Evolutionary conservation across 2,888 invertebrate genomes (phyloP).

Genomic region (Axea sp.): DNA sequence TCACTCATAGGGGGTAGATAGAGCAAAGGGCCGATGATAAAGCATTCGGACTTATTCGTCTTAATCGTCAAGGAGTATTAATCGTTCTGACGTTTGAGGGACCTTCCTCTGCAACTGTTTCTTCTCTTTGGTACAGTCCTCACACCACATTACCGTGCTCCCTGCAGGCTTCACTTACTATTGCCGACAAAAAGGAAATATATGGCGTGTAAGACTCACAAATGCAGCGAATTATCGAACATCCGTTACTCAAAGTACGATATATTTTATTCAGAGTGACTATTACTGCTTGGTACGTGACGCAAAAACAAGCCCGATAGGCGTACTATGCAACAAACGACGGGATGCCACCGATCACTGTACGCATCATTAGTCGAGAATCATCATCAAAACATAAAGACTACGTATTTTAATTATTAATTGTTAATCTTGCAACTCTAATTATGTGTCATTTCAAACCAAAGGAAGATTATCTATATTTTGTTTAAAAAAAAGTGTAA

Average conservation of each 20-base stretch:
- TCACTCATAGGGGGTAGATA: too few species aligned
- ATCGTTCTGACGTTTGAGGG: conserved; percentile 41
- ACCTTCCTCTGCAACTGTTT: conserved; percentile 33
- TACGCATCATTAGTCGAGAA: conserved; percentile 30
- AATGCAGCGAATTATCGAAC: conserved; percentile 56
- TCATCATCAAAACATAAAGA: conserved; percentile 31
- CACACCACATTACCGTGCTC: conserved; percentile 46
- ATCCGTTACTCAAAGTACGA: conserved; percentile 58
- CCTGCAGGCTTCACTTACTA: conserved; percentile 58
- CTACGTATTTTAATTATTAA: conserved; percentile 33
- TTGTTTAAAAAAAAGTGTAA: too few species aligned
- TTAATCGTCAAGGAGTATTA: conserved; percentile 49
- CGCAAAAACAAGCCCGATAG: conserved; percentile 46
- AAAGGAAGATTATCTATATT: too few species aligned
- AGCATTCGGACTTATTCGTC: conserved; percentile 54
- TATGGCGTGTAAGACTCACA: conserved; percentile 47
- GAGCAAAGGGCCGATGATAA: too few species aligned
- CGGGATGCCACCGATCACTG: conserved; percentile 47
- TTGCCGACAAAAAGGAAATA: conserved; percentile 60
- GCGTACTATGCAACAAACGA: conserved; percentile 47
- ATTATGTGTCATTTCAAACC: too few species aligned
- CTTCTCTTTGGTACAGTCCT: conserved; percentile 21
- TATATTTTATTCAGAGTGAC: conserved; percentile 56
- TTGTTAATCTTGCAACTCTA: conserved; percentile 25
- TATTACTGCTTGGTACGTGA: conserved; percentile 35